Conservation (phyloP, 2,888 invertebrate genomes). For the Trypoxylon attenuatum region DNA sequence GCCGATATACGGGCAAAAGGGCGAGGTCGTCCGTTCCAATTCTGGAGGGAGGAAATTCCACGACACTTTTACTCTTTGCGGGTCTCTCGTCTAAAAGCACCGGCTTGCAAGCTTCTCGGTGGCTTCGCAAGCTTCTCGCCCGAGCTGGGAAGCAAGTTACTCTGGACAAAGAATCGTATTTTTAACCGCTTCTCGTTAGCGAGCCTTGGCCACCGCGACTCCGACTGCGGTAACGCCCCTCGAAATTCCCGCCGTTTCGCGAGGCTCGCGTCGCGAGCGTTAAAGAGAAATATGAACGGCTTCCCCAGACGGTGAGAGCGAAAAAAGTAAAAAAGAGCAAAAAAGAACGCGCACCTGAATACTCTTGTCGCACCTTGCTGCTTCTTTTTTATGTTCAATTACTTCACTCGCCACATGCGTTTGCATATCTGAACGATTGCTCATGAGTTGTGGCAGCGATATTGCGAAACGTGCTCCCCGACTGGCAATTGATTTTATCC, state of each 20-base stretch:
- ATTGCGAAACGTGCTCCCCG: no score
- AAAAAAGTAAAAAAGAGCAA: not conserved
- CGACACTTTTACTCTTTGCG: conserved; percentile 9
- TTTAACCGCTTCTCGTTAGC: conserved; percentile 55
- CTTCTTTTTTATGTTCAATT: no score
- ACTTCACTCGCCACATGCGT: no score
- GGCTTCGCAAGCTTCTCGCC: not conserved
- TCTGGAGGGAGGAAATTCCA: conserved; percentile 40
- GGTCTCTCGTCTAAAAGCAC: conserved; percentile 25
- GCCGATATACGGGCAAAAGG: no score
- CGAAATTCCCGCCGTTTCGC: conserved; percentile 46
- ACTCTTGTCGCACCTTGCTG: not conserved
- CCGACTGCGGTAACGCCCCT: not conserved
- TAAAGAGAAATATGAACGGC: conserved; percentile 50
- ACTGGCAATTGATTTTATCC: no score
- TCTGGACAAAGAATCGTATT: conserved; percentile 61
- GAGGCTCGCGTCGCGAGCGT: conserved; percentile 42
- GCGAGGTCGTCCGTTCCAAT: conserved; percentile 42
- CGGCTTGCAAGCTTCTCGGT: conserved; percentile 9
- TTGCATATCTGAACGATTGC: no score
- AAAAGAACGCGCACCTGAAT: not conserved
- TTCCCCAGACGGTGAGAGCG: no score
- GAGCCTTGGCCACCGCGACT: conserved; percentile 18
- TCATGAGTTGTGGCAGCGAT: no score
- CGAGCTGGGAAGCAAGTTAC: no score